Evolutionary conservation across 2,888 invertebrate genomes (phyloP).

Genomic region (Branchipolynoe longqiensis): DNA sequence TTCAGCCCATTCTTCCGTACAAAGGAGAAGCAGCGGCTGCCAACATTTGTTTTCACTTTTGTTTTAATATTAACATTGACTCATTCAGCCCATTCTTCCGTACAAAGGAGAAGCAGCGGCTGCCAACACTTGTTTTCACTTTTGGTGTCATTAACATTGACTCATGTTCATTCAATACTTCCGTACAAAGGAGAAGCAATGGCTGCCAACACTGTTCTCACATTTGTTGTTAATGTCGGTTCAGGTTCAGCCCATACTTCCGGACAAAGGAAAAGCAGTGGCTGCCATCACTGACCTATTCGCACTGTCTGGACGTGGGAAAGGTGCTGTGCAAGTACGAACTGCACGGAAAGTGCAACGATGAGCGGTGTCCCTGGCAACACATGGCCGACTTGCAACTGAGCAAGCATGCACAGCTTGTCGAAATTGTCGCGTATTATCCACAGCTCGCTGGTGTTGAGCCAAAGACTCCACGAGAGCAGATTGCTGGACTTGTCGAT

Average conservation of each 20-base stretch:
- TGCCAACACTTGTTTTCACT: no score
- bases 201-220: no score
- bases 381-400: conserved; percentile 75
- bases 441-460: conserved; percentile 74
- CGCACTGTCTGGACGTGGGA: conserved; percentile 73
- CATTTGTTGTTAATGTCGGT: conserved; percentile 1
- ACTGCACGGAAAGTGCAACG: conserved; percentile 78
- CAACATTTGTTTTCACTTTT: no score
- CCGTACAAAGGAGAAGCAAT: no score
- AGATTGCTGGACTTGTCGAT: conserved; percentile 65
- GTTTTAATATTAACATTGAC: no score
- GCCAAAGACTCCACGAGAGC: conserved; percentile 65
- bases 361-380: conserved; percentile 78
- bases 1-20: no score
- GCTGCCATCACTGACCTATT: conserved; percentile 71
- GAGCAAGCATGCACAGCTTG: conserved; percentile 75
- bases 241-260: conserved; percentile 76
- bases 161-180: no score
- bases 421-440: conserved; percentile 78
- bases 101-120: no score
- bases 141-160: no score
- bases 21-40: no score
- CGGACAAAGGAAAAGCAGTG: conserved; percentile 73
- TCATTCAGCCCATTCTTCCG: no score
- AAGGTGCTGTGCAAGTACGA: conserved; percentile 75